Base-by-base conservation (phyloP, 2,113 vertebrate genomes). In the Cricetomys ansorgei region DNA sequence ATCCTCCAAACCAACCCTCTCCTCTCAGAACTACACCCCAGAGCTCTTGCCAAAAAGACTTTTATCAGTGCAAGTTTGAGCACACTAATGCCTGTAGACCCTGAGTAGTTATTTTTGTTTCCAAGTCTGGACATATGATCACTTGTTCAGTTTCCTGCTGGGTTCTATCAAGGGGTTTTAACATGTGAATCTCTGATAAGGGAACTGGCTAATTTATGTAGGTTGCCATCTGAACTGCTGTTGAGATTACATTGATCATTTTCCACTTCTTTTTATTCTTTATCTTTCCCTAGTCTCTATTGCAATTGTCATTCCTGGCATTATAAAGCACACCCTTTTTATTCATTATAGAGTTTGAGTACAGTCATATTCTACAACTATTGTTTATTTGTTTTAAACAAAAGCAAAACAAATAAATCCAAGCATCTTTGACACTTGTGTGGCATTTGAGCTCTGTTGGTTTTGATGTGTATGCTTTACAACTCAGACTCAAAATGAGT, bases 91-190 rank as follows among this genome's bases (percentile, higher is more conserved):
- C 75, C 62, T 94, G 76, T 50, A 67, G 86, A 70, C 92, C 55
- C 95, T 79, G 57, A 96, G 87, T 45, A 73, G 96, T 91, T 97
- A 97, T 97, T 97, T 98, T 97, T 96, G 90, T 96, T 98, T 97
- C 97, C 97, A 97, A 97, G 95, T 95, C 97, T 98, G 96, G 97
- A 97, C 97, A 95, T 27, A 96, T 76, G 94, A 97, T 96, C 94
- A 96, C 96, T 97, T 95, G 90, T 95, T 95, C 89, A 88, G 29
- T 97, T 97, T 97, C 97, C 93, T 93, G 97, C 97, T 97, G 94
- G 95, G 94, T 96, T 97, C 70, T 85, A 97, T 97, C 94, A 98
- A 97, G 94, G 25, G 43, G 80, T 88, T 97, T 94, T 95, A 95
- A 91, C 94, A 96, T 96, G 95, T 96, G 96, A 94, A 97, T 96